These are phyloP conservation scores for Abrostola tripartita DNA, from an alignment of 2,888 invertebrate species.

Conservation along the genomic window DNA sequence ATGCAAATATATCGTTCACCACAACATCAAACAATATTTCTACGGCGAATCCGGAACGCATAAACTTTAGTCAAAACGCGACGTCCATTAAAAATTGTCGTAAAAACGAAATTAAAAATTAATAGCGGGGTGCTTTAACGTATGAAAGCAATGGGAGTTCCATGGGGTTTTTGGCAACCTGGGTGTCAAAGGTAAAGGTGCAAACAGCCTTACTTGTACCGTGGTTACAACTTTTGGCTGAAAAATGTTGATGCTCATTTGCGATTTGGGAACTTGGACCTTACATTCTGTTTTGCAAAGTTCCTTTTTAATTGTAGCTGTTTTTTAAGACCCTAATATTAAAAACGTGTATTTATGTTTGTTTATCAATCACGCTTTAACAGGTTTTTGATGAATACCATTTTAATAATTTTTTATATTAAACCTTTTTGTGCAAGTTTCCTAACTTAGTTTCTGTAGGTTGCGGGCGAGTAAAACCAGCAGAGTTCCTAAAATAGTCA, in stretches of 20 bases:
- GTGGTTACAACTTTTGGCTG: neutral
- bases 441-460: too few relatives aligned
- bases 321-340: too few relatives aligned
- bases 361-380: too few relatives aligned
- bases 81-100: slow-evolving; percentile 60
- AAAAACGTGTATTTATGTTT: too few relatives aligned
- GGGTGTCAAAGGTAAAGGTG: neutral
- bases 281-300: too few relatives aligned
- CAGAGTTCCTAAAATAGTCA: too few relatives aligned
- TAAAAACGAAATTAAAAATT: slow-evolving; percentile 73
- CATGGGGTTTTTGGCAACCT: slow-evolving; percentile 20
- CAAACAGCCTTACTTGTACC: slow-evolving; percentile 6
- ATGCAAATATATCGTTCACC: neutral
- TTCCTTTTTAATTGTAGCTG: too few relatives aligned
- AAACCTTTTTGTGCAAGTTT: too few relatives aligned
- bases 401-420: too few relatives aligned
- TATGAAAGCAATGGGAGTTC: slow-evolving; percentile 49
- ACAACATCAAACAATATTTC: slow-evolving; percentile 36
- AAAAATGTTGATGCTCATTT: neutral
- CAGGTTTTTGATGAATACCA: too few relatives aligned
- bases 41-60: slow-evolving; percentile 38
- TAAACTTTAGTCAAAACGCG: slow-evolving; percentile 54
- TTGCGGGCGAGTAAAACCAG: too few relatives aligned
- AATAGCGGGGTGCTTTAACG: slow-evolving; percentile 62
- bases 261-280: too few relatives aligned